These are phyloP conservation scores for Pelusios castaneus DNA, from an alignment of 2,113 vertebrate genomes.

Conservation along the genomic window DNA sequence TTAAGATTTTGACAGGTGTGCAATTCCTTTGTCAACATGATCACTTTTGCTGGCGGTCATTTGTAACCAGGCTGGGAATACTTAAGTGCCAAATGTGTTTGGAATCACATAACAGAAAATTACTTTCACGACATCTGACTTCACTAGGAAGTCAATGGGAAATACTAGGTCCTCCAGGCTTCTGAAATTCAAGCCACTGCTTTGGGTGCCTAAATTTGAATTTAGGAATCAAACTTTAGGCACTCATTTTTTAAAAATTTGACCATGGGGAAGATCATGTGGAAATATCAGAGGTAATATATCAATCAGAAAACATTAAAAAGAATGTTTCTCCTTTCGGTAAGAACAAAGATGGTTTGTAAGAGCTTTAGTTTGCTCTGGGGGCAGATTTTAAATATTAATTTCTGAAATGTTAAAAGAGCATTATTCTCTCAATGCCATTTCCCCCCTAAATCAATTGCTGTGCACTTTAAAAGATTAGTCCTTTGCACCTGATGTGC, in stretches of 20 bases:
- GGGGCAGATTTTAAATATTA: background rate
- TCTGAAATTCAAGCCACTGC: constrained; percentile 10
- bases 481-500: background rate
- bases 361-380: background rate
- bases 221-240: constrained; percentile 1
- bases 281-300: background rate
- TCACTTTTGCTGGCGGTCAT: background rate
- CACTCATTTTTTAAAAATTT: background rate
- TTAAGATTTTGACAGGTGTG: background rate
- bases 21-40: background rate
- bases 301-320: background rate
- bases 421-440: background rate
- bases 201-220: background rate
- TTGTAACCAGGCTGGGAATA: background rate
- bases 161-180: background rate
- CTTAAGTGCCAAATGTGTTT: accelerated
- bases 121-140: accelerated
- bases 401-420: background rate
- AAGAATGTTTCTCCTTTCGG: background rate
- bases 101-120: background rate
- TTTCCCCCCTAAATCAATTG: background rate
- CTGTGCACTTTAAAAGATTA: background rate
- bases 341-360: background rate
- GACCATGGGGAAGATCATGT: background rate
- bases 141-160: constrained; percentile 2